Conservation (phyloP, 2,888 invertebrate species). For the Coelinius sp. region DNA sequence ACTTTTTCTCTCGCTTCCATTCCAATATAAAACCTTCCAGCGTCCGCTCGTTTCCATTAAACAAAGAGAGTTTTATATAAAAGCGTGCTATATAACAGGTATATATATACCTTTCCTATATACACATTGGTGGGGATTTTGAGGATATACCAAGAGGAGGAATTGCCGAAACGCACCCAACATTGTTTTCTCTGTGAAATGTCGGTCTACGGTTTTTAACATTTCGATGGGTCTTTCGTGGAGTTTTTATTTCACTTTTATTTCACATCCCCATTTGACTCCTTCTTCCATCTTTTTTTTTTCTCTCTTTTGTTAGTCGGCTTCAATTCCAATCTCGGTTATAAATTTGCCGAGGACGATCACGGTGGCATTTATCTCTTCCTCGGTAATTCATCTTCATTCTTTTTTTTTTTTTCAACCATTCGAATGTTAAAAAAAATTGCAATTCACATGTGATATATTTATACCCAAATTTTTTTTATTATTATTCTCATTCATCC, state of each 20-base stretch:
- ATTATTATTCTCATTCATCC: slow-evolving; percentile 32
- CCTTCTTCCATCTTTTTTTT: background rate
- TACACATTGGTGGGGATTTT: background rate
- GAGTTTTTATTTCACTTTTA: slow-evolving; percentile 53
- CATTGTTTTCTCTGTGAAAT: slow-evolving; percentile 59
- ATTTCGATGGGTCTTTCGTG: slow-evolving; percentile 52
- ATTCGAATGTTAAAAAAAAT: slow-evolving; percentile 6
- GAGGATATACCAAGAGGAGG: slow-evolving; percentile 19
- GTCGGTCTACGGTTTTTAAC: slow-evolving; percentile 19
- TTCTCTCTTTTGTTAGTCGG: slow-evolving; percentile 45
- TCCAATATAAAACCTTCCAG: slow-evolving; percentile 38
- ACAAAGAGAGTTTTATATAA: slow-evolving; percentile 32
- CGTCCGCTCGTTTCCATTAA: slow-evolving; percentile 32
- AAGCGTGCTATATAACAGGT: slow-evolving; percentile 5
- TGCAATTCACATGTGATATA: slow-evolving; percentile 20
- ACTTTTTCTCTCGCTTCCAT: slow-evolving; percentile 39
- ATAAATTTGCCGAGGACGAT: slow-evolving; percentile 67
- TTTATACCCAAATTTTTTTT: slow-evolving; percentile 2
- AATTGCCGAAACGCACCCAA: slow-evolving; percentile 53
- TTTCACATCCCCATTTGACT: background rate
- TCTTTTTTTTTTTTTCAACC: slow-evolving; percentile 35
- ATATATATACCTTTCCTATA: background rate
- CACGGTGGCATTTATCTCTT: slow-evolving; percentile 68
- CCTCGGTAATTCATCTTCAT: slow-evolving; percentile 62
- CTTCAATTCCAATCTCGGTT: slow-evolving; percentile 66